These are phyloP conservation scores for Myotis pilosus DNA, from an alignment of 2,797 vertebrate species.

Conservation along the genomic window DNA sequence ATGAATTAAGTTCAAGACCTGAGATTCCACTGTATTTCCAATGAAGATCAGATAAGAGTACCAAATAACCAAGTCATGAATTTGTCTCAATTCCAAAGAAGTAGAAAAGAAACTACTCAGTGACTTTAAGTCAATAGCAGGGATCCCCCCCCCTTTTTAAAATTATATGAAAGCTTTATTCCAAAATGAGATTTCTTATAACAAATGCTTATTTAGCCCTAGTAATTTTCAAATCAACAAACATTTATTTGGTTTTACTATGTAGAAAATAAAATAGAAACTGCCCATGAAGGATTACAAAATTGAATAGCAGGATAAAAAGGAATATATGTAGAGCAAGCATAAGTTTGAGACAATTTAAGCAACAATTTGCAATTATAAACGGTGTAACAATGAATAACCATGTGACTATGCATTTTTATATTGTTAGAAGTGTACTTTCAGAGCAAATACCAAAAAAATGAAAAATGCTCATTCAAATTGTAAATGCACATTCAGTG, in stretches of 20 bases:
- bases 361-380: neutral
- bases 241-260: neutral
- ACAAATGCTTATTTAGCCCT: neutral
- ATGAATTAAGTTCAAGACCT: no score
- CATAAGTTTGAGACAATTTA: neutral
- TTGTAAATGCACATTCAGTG: neutral
- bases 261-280: neutral
- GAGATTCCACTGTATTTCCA: neutral
- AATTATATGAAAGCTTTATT: slow-evolving; percentile 20
- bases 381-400: neutral
- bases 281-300: neutral
- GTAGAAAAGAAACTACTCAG: neutral
- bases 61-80: neutral
- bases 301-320: neutral
- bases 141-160: neutral
- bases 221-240: neutral
- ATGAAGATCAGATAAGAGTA: neutral
- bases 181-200: neutral
- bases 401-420: neutral
- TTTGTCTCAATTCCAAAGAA: slow-evolving; percentile 8
- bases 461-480: neutral
- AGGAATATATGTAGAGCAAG: neutral
- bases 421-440: neutral
- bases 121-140: neutral
- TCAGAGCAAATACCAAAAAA: neutral